Conservation (phyloP, 2,888 invertebrate genomes). For the Andrena trimmerana region DNA sequence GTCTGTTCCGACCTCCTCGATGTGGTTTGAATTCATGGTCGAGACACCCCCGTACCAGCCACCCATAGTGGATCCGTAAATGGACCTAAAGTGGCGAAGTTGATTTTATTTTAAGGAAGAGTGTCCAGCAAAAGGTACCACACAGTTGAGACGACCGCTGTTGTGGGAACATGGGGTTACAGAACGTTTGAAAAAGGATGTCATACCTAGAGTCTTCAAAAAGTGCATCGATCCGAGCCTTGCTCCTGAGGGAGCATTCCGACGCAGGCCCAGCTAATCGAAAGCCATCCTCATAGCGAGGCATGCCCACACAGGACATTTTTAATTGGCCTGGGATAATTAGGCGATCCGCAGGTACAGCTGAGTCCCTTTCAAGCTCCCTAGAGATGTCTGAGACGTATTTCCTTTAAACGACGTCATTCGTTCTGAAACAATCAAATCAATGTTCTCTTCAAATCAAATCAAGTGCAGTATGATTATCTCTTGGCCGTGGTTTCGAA, state of each 20-base stretch:
- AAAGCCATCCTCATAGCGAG: slow-evolving; percentile 80
- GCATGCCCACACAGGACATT: slow-evolving; percentile 73
- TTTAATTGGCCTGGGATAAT: not conserved
- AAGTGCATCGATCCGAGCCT: slow-evolving; percentile 91
- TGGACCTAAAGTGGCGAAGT: slow-evolving; percentile 82
- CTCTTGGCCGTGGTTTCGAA: not conserved
- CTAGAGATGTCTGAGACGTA: not conserved
- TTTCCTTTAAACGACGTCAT: slow-evolving; percentile 48
- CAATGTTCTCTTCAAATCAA: no score
- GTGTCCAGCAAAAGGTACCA: no score
- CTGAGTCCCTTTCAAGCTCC: slow-evolving; percentile 20
- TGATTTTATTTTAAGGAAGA: not conserved
- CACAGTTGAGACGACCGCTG: not conserved
- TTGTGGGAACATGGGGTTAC: no score
- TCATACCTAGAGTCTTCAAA: slow-evolving; percentile 89
- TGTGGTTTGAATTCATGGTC: slow-evolving; percentile 64
- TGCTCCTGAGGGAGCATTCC: slow-evolving; percentile 83
- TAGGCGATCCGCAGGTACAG: slow-evolving; percentile 3
- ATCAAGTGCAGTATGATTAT: not conserved
- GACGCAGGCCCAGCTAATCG: slow-evolving; percentile 82
- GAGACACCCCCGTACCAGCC: slow-evolving; percentile 77
- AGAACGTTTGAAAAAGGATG: not conserved
- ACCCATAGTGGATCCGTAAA: slow-evolving; percentile 84
- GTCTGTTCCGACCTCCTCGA: slow-evolving; percentile 82
- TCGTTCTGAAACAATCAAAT: slow-evolving; percentile 56